Conservation (phyloP, 2,797 vertebrate genomes). For the Sarcophilus harrisii region DNA sequence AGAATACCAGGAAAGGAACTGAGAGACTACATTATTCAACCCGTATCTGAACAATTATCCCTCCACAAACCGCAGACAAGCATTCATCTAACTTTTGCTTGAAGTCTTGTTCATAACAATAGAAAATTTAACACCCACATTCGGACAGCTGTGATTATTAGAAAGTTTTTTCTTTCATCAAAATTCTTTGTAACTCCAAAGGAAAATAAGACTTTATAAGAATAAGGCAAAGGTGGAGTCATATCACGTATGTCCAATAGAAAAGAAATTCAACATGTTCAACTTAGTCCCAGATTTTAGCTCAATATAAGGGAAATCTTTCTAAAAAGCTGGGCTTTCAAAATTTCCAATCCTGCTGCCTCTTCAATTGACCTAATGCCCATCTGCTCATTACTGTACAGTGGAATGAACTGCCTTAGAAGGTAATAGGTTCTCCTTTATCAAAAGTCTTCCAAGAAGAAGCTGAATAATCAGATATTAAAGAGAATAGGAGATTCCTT, state of each 20-base stretch:
- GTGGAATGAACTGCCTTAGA: neutral
- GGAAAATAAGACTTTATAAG: neutral
- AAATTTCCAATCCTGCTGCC: neutral
- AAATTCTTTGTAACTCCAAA: neutral
- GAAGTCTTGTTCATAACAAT: neutral
- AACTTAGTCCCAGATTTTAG: neutral
- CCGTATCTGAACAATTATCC: neutral
- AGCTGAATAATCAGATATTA: neutral
- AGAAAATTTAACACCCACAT: neutral
- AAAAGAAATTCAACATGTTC: neutral
- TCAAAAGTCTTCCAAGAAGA: neutral
- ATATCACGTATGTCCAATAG: neutral
- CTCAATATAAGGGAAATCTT: neutral
- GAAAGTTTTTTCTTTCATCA: neutral
- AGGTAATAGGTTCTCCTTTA: neutral
- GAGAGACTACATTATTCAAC: neutral
- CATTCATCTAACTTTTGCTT: neutral
- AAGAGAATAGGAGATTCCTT: neutral
- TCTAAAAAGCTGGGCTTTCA: neutral
- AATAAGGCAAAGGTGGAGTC: neutral
- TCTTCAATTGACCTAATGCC: neutral
- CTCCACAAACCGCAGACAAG: neutral
- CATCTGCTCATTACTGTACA: neutral
- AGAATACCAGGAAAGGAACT: neutral
- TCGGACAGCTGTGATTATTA: neutral